These are phyloP conservation scores for Datnioides undecimradiatus DNA, from an alignment of 2,113 vertebrate genomes.

Conservation along the genomic window DNA sequence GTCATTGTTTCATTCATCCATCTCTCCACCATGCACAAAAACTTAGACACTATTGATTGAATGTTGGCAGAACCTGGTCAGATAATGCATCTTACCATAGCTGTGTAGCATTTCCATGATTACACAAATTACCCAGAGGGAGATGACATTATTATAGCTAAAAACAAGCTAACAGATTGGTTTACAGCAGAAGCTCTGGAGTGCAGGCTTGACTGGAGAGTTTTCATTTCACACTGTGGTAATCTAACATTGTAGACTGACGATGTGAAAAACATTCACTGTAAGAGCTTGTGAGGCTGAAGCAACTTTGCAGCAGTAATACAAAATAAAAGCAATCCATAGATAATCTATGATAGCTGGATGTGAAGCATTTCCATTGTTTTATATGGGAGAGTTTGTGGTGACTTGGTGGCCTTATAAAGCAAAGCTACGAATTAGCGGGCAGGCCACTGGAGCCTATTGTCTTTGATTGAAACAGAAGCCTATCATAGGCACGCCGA, in stretches of 20 bases:
- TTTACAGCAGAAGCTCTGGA: slow-evolving; percentile 22
- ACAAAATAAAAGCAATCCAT: slow-evolving; percentile 4
- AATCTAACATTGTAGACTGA: neutral
- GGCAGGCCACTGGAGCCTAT: slow-evolving; percentile 62
- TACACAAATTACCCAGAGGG: slow-evolving; percentile 8
- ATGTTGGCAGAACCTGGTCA: slow-evolving; percentile 1
- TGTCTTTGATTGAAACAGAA: slow-evolving; percentile 63
- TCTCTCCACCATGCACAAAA: neutral
- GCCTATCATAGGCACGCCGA: slow-evolving; percentile 50
- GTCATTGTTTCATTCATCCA: slow-evolving; percentile 36
- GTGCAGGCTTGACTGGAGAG: slow-evolving; percentile 1
- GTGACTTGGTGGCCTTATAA: slow-evolving; percentile 63
- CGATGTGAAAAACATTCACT: neutral
- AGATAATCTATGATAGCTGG: slow-evolving; percentile 12
- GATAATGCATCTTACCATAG: neutral
- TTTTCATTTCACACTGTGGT: slow-evolving; percentile 11
- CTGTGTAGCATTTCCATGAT: slow-evolving; percentile 46
- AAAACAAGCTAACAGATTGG: slow-evolving; percentile 39
- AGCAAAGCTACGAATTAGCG: slow-evolving; percentile 66
- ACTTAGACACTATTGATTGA: neutral
- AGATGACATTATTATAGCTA: slow-evolving; percentile 39
- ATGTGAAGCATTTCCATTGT: slow-evolving; percentile 33
- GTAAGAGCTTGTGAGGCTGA: neutral
- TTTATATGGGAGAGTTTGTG: slow-evolving; percentile 40
- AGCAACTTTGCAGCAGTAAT: slow-evolving; percentile 13